Evolutionary conservation across 2,888 invertebrate species (phyloP).

Genomic region (Gymnocheta viridis): DNA sequence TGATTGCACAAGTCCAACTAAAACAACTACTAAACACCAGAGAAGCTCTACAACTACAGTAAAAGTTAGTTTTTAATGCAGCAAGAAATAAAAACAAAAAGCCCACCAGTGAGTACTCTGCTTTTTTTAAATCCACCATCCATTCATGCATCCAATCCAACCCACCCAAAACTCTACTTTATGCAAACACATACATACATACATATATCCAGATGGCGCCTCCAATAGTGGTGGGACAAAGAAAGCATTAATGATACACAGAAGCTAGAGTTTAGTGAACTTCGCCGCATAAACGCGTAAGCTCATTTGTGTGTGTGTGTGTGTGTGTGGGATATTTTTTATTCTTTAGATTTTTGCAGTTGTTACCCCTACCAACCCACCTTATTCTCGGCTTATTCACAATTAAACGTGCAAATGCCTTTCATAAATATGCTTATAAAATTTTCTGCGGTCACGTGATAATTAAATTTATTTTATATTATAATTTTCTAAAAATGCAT

Average conservation of each 20-base stretch:
- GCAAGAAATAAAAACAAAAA: too few species aligned
- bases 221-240: conserved; percentile 12
- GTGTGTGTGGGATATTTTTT: background rate
- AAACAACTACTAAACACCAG: too few species aligned
- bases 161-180: background rate
- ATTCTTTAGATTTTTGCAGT: conserved; percentile 19
- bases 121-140: conserved; percentile 10
- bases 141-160: background rate
- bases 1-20: too few species aligned
- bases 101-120: background rate
- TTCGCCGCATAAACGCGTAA: conserved; percentile 12
- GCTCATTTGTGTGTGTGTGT: background rate
- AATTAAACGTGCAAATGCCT: conserved; percentile 2
- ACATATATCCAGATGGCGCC: background rate
- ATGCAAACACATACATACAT: background rate
- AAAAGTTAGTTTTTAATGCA: too few species aligned
- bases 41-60: too few species aligned
- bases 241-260: conserved; percentile 21
- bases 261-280: conserved; percentile 40
- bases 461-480: too few species aligned
- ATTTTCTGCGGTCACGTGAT: background rate
- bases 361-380: conserved; percentile 12
- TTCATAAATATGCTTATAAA: too few species aligned
- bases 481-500: too few species aligned
- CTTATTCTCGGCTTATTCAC: too few species aligned